Evolutionary conservation across 2,113 vertebrate species (phyloP), one percentile per base, ranked within the genome.

Genomic region (Oncorhynchus masou): DNA sequence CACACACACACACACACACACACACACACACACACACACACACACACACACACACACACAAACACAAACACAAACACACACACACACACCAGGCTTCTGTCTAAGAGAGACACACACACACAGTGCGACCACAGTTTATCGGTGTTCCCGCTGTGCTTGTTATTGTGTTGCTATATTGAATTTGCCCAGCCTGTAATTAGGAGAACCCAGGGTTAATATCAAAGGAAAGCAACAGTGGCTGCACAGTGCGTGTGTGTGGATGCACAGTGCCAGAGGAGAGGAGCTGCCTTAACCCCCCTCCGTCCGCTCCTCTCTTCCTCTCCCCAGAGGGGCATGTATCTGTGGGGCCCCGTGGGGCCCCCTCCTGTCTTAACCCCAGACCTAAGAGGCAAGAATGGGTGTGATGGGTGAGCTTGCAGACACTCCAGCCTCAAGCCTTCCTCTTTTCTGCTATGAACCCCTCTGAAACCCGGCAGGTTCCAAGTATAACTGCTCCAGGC

Each of bases 381-480:
- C 34, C 34, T 39, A 39, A 39, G 34, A 39, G 8, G 34, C 34
- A 45, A 45, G 39, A 0, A 45, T 45, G 2, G 9, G 9, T 11
- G 34, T 39, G 39, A 45, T 45, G 8, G 9, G 39, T 45, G 39
- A 45, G 39, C 39, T 45, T 9, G 39, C 8, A 82, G 84, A 57
- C 54, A 57, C 54, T 20, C 54, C 54, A 8, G 54, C 6, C 5
- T 57, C 54, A 57, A 20, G 15, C 54, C 54, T 19, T 57, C 54
- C 54, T 20, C 54, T 57, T 4, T 4, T 57, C 54, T 20, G 75
- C 75, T 74, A 80, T 81, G 77, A 45, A 81, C 79, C 80, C 73
- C 74, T 77, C 83, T 85, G 77, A 82, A 82, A 81, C 83, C 83
- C 81, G 83, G 80, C 83, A 84, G 83, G 77, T 48, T 85, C 77